These are phyloP conservation scores for Stigmatopora nigra DNA, from an alignment of 2,113 vertebrate genomes.

Conservation along the genomic window DNA sequence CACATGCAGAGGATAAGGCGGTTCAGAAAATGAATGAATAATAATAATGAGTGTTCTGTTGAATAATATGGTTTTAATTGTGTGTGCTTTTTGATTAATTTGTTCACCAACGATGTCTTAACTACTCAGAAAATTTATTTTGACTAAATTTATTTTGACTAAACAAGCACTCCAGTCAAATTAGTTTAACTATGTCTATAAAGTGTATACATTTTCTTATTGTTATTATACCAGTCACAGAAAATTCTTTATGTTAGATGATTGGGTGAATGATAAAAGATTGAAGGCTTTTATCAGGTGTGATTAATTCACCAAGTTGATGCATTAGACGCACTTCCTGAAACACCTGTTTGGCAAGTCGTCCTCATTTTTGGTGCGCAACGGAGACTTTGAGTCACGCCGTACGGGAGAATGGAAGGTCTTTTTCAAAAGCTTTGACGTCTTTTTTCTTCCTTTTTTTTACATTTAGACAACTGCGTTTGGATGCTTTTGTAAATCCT, in stretches of 20 bases:
- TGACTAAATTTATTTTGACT: too few relatives aligned
- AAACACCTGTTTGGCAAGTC: constrained; percentile 62
- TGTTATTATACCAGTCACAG: too few relatives aligned
- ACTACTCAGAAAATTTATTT: too few relatives aligned
- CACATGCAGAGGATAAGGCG: too few relatives aligned
- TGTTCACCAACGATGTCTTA: too few relatives aligned
- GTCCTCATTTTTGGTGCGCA: neutral
- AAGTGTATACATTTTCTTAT: neutral
- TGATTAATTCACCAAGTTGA: neutral
- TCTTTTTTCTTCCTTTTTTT: neutral
- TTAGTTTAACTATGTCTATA: neutral
- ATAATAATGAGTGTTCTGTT: too few relatives aligned
- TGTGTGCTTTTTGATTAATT: too few relatives aligned
- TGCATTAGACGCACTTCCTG: constrained; percentile 46
- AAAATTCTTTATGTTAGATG: neutral
- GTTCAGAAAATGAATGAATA: too few relatives aligned
- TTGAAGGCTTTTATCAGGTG: neutral
- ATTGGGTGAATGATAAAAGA: neutral
- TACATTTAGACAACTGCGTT: neutral
- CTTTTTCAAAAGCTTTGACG: constrained; percentile 18
- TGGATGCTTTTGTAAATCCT: neutral
- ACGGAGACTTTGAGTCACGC: constrained; percentile 18
- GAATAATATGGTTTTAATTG: too few relatives aligned
- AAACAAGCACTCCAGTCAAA: neutral
- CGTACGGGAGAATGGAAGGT: constrained; percentile 37